Percentiles rank a stretch among this genome's conserved stretches.
Evolutionary conservation across 2,113 vertebrate species (phyloP).

Genomic region (Anhinga anhinga): DNA sequence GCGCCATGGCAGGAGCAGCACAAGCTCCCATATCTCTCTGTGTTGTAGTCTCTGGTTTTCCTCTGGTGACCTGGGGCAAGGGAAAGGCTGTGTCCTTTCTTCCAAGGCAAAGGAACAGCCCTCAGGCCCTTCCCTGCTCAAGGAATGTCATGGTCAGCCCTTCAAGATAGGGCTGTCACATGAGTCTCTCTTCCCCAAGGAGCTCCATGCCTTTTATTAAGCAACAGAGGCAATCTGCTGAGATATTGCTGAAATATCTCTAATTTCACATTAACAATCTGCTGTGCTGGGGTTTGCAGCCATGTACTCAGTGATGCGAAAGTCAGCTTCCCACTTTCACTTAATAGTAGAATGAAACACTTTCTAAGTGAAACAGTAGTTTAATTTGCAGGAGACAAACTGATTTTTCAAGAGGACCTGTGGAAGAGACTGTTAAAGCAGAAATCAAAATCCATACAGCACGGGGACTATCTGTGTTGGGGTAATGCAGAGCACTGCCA

Average conservation of each 20-base stretch:
- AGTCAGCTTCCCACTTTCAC: not conserved
- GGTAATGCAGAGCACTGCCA: not conserved
- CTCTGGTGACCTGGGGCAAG: not conserved
- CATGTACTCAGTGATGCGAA: not conserved
- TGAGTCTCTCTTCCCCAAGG: not conserved
- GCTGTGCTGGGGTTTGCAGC: not conserved
- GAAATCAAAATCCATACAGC: rapidly evolving
- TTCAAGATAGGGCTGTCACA: not conserved
- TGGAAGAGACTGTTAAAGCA: not conserved
- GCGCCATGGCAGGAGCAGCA: not conserved
- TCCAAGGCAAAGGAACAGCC: not conserved
- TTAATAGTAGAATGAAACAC: not conserved
- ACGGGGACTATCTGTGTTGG: not conserved
- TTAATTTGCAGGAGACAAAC: not conserved
- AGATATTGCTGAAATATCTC: not conserved
- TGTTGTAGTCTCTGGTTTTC: not conserved
- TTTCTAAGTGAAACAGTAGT: not conserved
- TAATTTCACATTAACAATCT: slow-evolving; percentile 3
- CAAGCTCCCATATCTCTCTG: not conserved
- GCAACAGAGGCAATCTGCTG: not conserved
- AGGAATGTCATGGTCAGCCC: not conserved
- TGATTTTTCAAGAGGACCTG: not conserved
- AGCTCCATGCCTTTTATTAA: not conserved
- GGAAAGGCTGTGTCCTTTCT: not conserved
- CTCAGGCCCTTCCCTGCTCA: not conserved